Evolutionary conservation across 1,140 invertebrate species (phyloP).

Genomic region (Euwallacea similis): DNA sequence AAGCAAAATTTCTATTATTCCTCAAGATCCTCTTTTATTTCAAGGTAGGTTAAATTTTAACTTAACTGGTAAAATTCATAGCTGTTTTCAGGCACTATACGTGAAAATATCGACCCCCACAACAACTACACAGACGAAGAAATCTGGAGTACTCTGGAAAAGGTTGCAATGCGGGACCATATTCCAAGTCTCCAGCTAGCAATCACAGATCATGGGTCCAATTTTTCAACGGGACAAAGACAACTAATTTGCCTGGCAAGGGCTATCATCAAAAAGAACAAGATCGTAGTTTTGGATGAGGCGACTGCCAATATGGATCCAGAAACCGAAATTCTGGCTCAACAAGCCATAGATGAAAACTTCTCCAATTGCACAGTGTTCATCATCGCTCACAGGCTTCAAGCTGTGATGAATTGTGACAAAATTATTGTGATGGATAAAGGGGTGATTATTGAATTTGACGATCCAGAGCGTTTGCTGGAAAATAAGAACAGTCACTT

Average conservation of each 20-base stretch:
- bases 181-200: conserved; percentile 38
- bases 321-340: conserved; percentile 69
- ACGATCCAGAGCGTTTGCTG: conserved; percentile 67
- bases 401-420: conserved; percentile 81
- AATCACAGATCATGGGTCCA: conserved; percentile 35
- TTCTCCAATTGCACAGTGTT: conserved; percentile 75
- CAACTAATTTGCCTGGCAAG: conserved; percentile 79
- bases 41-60: conserved; percentile 48
- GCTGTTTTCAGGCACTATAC: conserved; percentile 56
- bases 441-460: conserved; percentile 68
- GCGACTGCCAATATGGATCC: conserved; percentile 71
- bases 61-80: background rate
- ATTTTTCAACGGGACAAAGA: conserved; percentile 74
- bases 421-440: conserved; percentile 73
- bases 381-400: conserved; percentile 79
- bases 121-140: conserved; percentile 54
- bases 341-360: conserved; percentile 67
- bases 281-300: conserved; percentile 77
- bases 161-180: conserved; percentile 48
- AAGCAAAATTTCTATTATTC: conserved; percentile 78
- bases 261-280: conserved; percentile 72
- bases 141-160: conserved; percentile 46
- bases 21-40: conserved; percentile 84
- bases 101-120: conserved; percentile 35
- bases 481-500: conserved; percentile 65